These are phyloP conservation scores for Nicator chloris DNA, from an alignment of 2,113 vertebrate species.

Conservation along the genomic window DNA sequence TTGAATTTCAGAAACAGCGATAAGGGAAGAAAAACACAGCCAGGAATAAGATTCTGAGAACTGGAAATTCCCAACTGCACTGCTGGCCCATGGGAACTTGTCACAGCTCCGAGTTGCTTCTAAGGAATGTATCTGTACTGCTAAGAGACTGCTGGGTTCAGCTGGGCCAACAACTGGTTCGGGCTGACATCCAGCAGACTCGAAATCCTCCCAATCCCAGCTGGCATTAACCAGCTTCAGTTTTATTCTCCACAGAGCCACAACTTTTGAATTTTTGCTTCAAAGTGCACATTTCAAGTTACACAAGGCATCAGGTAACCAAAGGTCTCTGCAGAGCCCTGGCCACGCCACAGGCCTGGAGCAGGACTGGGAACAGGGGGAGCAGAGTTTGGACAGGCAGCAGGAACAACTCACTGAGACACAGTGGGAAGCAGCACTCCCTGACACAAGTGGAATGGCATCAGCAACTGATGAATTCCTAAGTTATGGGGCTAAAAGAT, in stretches of 20 bases:
- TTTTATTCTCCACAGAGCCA: neutral
- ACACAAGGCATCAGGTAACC: neutral
- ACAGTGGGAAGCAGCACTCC: neutral
- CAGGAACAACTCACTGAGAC: neutral
- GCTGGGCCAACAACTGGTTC: neutral
- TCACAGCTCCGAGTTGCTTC: neutral
- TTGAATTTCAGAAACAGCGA: neutral
- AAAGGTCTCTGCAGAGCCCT: neutral
- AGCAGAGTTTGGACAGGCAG: neutral
- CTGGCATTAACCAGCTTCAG: neutral
- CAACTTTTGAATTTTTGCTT: neutral
- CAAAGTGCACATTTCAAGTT: neutral
- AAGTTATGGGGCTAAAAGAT: neutral
- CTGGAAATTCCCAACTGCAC: neutral
- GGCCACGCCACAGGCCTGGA: neutral
- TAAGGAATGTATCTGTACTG: neutral
- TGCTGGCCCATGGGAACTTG: neutral
- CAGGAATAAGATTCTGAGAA: neutral
- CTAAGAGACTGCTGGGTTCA: neutral
- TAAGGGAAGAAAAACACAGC: neutral
- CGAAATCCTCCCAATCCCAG: neutral
- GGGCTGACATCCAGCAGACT: neutral
- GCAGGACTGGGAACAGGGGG: neutral
- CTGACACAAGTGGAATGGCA: neutral
- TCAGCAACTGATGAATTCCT: neutral